Evolutionary conservation across 2,797 vertebrate genomes (phyloP), one percentile per base, ranked within the genome.

Genomic region (Pangasius larnaudii): DNA sequence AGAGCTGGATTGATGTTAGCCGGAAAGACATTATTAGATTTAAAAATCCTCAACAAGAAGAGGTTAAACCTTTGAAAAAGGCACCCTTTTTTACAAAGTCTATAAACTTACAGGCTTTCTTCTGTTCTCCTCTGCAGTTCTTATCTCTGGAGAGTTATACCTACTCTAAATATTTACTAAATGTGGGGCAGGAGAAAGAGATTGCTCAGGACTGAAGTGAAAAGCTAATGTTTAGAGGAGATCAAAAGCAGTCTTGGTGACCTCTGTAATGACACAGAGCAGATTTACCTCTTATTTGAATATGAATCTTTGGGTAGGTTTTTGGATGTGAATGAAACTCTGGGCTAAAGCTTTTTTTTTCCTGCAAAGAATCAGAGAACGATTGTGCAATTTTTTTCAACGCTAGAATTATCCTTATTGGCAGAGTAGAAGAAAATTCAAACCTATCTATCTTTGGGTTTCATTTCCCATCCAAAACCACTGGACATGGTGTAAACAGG

Each of bases 261-360:
- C 67, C 61, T 83, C 65, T n/a, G 72, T 75, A 78, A 78, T 71
- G 72, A 59, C 80, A 58, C 59, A 30, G 69, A 79, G 51, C 58
- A 69, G 51, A 89, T 89, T 89, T 89, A 86, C 80, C 85, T 89
- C 80, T 86, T 14, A 89, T 89, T 89, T 89, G 88, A 86, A 89
- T 89, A 79, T 69, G 39, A 84, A 77, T 84, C 79, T 78, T 84
- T 74, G 69, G 24, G 5, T 3, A 72, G 39, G 65, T 36, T 72
- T 86, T 16, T 77, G 39, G n/a, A 78, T 51, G 72, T n/a, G 39
- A 56, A 39, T 86, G 61, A 61, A 87, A 75, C 27, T 16, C 39
- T 49, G 33, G 42, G 8, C 14, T 84, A 69, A 39, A 86, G 58
- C 18, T 42, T 65, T 59, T 69, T 5, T n/a, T n/a, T 4, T 59